These are phyloP conservation scores for Chalcosyrphus nemorum DNA, from an alignment of 2,888 invertebrate genomes.

Conservation along the genomic window DNA sequence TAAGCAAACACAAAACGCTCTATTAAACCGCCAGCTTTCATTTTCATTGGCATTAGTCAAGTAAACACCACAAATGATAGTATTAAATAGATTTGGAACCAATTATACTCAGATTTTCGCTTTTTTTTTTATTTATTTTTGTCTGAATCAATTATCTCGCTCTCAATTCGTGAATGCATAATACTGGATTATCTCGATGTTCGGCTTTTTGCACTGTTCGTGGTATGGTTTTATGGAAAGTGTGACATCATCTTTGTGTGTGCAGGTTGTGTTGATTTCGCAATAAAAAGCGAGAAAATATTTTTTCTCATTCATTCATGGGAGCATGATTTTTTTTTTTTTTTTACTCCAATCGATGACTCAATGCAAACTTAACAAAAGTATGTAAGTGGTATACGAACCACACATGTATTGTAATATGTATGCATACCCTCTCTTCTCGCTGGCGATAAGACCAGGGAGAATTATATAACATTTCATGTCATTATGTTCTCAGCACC, in stretches of 20 bases:
- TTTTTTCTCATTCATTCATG: slow-evolving; percentile 46
- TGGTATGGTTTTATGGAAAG: slow-evolving; percentile 31
- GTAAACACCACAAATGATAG: slow-evolving; percentile 17
- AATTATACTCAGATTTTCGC: slow-evolving; percentile 27
- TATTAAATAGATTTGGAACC: slow-evolving; percentile 29
- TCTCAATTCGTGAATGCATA: slow-evolving; percentile 33
- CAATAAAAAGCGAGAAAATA: slow-evolving; percentile 31
- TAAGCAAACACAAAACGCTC: slow-evolving; percentile 1
- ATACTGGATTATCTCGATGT: slow-evolving; percentile 39
- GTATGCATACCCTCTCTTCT: not conserved
- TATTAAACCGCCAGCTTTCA: slow-evolving; percentile 34
- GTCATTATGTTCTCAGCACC: slow-evolving; percentile 43
- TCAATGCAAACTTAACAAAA: not conserved
- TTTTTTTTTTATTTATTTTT: not conserved
- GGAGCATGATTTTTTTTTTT: slow-evolving; percentile 53
- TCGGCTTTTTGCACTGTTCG: slow-evolving; percentile 19
- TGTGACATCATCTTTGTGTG: slow-evolving; percentile 58
- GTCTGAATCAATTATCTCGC: slow-evolving; percentile 32
- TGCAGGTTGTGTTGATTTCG: slow-evolving; percentile 36
- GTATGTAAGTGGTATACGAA: not conserved
- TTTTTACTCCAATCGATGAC: slow-evolving; percentile 30
- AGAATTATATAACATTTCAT: slow-evolving; percentile 41
- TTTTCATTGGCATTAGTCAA: slow-evolving; percentile 15
- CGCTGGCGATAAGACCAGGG: not conserved
- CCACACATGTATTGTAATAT: not conserved